Percentiles rank a stretch among this genome's conserved stretches.
Conservation (phyloP, 1,140 invertebrate genomes). For the Riptortus pedestris region DNA sequence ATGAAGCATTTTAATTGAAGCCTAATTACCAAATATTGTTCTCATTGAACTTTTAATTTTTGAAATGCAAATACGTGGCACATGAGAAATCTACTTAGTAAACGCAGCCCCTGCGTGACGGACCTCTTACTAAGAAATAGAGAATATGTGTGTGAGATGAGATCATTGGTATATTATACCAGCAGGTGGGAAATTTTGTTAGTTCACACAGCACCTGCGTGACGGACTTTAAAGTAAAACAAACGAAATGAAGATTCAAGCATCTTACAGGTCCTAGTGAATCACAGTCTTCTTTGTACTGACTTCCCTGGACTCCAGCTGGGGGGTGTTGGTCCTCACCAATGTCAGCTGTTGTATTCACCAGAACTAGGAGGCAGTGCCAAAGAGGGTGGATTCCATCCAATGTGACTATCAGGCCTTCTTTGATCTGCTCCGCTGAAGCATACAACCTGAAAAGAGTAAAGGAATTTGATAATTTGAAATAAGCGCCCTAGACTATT, state of each 20-base stretch:
- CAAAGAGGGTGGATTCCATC: conserved; percentile 46
- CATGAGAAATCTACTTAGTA: neutral
- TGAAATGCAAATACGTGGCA: too few species aligned
- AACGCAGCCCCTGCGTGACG: too few species aligned
- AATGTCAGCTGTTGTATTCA: conserved; percentile 53
- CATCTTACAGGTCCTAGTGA: conserved; percentile 35
- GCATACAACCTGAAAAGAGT: conserved; percentile 43
- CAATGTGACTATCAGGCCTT: conserved; percentile 46
- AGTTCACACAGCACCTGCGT: too few species aligned
- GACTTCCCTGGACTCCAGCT: neutral
- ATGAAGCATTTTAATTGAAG: too few species aligned
- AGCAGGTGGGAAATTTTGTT: too few species aligned
- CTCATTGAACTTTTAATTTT: too few species aligned
- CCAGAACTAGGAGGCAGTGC: conserved; percentile 48
- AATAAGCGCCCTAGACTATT: too few species aligned
- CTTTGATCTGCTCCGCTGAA: conserved; percentile 43
- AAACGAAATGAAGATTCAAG: neutral
- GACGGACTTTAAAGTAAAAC: neutral
- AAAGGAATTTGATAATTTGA: neutral
- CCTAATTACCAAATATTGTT: too few species aligned
- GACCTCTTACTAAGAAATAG: neutral
- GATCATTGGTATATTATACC: too few species aligned
- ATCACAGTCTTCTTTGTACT: conserved; percentile 27
- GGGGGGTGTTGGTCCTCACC: conserved; percentile 27
- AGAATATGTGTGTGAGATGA: neutral